These are phyloP conservation scores for Hylomyscus alleni DNA, from an alignment of 2,797 vertebrate species.

Conservation along the genomic window DNA sequence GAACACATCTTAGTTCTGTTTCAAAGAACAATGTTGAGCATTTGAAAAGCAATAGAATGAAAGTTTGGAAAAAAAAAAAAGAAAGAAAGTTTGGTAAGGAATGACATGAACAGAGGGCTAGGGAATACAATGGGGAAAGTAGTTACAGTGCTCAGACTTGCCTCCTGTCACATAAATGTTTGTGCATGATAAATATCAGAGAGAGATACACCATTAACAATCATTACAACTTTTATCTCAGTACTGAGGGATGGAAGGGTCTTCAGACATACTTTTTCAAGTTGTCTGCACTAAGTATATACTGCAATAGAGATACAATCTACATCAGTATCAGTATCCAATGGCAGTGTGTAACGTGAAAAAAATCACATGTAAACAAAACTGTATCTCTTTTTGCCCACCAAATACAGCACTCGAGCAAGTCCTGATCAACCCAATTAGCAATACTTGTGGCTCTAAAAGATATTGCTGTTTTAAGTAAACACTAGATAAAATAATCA, in stretches of 20 bases:
- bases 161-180: background rate
- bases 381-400: background rate
- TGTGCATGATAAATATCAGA: background rate
- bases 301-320: background rate
- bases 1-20: background rate
- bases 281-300: background rate
- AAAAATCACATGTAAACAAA: background rate
- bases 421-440: background rate
- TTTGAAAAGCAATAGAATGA: background rate
- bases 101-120: background rate
- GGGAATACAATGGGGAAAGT: background rate
- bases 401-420: background rate
- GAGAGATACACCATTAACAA: background rate
- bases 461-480: background rate
- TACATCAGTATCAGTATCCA: background rate
- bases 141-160: background rate
- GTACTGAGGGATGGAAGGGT: background rate
- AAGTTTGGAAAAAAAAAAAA: too few species aligned
- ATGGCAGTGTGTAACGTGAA: background rate
- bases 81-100: background rate
- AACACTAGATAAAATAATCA: conserved; percentile 1
- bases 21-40: background rate
- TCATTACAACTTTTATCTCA: background rate
- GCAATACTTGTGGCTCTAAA: background rate
- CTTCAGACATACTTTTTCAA: background rate